Conservation (phyloP, 2,113 vertebrate species). For the Atlantisia rogersi region DNA sequence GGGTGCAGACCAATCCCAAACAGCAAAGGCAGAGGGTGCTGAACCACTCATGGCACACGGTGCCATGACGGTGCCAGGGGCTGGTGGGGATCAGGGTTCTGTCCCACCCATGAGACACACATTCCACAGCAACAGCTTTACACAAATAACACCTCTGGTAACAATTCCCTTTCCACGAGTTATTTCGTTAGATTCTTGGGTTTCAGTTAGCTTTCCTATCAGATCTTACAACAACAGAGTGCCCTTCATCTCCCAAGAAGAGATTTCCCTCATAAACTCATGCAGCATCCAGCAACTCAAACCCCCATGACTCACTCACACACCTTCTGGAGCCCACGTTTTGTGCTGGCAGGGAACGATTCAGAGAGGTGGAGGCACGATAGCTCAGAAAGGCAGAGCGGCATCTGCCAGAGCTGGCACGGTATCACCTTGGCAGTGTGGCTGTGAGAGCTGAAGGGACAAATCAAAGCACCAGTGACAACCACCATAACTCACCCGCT, state of each 20-base stretch:
- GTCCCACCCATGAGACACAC: accelerated
- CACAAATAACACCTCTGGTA: not conserved
- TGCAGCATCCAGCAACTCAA: not conserved
- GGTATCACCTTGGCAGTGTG: not conserved
- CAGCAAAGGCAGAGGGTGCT: accelerated
- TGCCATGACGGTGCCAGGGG: too few relatives aligned
- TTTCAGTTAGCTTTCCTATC: not conserved
- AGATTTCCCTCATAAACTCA: not conserved
- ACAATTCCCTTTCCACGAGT: not conserved
- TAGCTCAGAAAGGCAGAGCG: accelerated
- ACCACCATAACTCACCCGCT: accelerated
- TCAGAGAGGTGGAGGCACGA: not conserved
- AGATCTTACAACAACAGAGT: not conserved
- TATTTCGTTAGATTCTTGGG: not conserved
- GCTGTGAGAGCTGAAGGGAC: not conserved
- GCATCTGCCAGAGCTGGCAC: accelerated
- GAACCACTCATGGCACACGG: accelerated
- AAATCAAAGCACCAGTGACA: accelerated
- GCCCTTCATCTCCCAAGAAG: not conserved
- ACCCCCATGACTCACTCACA: not conserved
- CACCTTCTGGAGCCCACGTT: not conserved
- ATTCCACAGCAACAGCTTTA: accelerated
- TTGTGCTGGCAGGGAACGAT: not conserved
- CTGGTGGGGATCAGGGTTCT: accelerated
- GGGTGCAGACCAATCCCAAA: accelerated